Percentiles rank a stretch among this genome's conserved stretches.
These are phyloP conservation scores for Drosophila prostipennis DNA, from an alignment of 2,888 invertebrate species.

Conservation along the genomic window DNA sequence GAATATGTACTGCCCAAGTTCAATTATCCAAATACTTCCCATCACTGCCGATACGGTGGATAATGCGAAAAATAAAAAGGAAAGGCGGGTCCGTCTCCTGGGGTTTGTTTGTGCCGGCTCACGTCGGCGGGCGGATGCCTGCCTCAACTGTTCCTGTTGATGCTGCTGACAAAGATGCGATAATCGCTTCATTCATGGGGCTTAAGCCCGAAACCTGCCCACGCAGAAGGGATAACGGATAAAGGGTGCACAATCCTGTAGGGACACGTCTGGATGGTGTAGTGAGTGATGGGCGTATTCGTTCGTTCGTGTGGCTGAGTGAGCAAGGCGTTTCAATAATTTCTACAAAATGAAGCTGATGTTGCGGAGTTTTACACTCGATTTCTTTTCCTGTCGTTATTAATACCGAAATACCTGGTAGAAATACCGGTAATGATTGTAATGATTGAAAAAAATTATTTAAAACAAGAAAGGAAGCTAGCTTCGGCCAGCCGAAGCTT, in stretches of 20 bases:
- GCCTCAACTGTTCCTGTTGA: slow-evolving; percentile 22
- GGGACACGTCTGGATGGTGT: slow-evolving; percentile 3
- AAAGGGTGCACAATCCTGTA: slow-evolving; percentile 23
- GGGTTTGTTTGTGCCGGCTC: slow-evolving; percentile 35
- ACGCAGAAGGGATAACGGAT: slow-evolving; percentile 30
- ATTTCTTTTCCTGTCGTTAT: background rate
- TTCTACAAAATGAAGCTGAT: slow-evolving; percentile 38
- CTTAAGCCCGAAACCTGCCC: slow-evolving; percentile 59
- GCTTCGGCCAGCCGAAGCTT: too few relatives aligned
- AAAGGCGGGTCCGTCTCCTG: background rate
- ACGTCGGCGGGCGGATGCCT: slow-evolving; percentile 2
- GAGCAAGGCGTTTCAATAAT: slow-evolving; percentile 14
- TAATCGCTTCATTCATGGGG: slow-evolving; percentile 75
- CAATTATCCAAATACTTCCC: background rate
- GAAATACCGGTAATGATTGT: too few relatives aligned
- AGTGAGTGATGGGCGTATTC: slow-evolving; percentile 1
- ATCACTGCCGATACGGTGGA: slow-evolving; percentile 33
- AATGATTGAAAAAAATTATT: too few relatives aligned
- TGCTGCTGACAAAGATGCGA: slow-evolving; percentile 75
- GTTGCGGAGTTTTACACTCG: slow-evolving; percentile 16
- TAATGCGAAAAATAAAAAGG: background rate
- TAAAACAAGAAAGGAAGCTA: too few relatives aligned
- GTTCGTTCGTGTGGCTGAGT: slow-evolving; percentile 6
- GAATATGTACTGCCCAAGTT: background rate
- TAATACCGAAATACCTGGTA: too few relatives aligned